These are phyloP conservation scores for Lepidurus packardi DNA, from an alignment of 1,140 invertebrate species.

Conservation along the genomic window DNA sequence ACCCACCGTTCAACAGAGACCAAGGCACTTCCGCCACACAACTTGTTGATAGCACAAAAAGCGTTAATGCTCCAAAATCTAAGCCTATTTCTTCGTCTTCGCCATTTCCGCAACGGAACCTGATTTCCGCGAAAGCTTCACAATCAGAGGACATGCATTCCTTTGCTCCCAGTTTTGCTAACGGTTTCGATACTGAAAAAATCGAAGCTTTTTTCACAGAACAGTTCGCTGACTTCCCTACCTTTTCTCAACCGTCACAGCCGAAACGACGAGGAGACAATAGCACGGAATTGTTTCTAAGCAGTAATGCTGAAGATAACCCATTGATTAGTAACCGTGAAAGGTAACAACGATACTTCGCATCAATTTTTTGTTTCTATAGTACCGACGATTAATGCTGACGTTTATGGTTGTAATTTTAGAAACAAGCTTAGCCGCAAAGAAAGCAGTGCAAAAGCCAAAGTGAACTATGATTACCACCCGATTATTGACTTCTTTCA, in stretches of 20 bases:
- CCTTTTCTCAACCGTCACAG: not conserved
- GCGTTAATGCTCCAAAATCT: not conserved
- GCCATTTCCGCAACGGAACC: not conserved
- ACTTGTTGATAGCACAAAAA: not conserved
- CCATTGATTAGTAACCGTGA: not conserved
- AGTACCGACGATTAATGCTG: not conserved
- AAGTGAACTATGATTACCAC: constrained; percentile 76
- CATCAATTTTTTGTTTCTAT: not conserved
- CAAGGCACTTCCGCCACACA: not conserved
- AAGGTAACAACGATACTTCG: not conserved
- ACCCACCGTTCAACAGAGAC: constrained; percentile 38
- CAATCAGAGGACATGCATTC: not conserved
- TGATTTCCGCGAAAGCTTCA: not conserved
- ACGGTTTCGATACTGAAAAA: not conserved
- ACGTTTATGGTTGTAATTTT: not conserved
- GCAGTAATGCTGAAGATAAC: not conserved
- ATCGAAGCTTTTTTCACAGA: constrained; percentile 1
- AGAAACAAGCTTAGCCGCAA: not conserved
- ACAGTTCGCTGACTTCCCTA: constrained; percentile 1
- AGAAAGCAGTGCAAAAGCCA: constrained; percentile 39
- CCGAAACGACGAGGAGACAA: not conserved
- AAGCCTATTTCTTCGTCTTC: not conserved
- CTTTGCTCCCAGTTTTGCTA: constrained; percentile 7
- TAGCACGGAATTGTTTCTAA: not conserved
- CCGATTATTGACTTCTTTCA: constrained; percentile 76